phyloP scores from a whole-genome alignment of 2,797 vertebrate species.

The Catostomus latipinnis region DNA sequence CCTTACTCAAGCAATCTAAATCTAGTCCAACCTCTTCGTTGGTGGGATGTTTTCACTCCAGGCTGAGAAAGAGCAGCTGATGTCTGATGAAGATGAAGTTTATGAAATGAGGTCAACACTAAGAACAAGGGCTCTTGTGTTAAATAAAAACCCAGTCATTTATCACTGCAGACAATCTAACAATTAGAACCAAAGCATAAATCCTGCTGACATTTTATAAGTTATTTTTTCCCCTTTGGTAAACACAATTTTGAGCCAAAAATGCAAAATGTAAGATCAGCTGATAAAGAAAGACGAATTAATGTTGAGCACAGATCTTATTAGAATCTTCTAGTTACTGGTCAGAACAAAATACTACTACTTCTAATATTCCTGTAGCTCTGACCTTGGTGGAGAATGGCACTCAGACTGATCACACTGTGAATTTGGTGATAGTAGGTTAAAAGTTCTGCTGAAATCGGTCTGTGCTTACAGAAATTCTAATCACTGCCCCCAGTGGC shows the following conservation, averaged over 20 bases:
- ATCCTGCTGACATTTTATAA: not conserved
- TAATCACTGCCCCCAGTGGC: too few relatives aligned
- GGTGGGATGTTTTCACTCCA: constrained; percentile 51
- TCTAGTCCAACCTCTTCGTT: constrained; percentile 31
- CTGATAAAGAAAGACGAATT: not conserved
- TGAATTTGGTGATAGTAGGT: too few relatives aligned
- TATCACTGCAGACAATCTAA: constrained; percentile 38
- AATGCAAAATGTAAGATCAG: not conserved
- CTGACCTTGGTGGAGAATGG: too few relatives aligned
- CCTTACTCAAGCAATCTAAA: constrained; percentile 25
- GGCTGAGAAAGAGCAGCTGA: constrained; percentile 58
- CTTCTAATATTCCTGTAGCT: not conserved
- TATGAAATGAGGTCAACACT: constrained; percentile 44
- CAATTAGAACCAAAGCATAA: not conserved
- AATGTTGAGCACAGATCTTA: not conserved
- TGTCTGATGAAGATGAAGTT: constrained; percentile 40
- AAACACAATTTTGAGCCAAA: not conserved
- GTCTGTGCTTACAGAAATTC: too few relatives aligned
- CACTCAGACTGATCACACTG: too few relatives aligned
- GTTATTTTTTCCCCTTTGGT: not conserved
- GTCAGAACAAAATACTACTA: not conserved
- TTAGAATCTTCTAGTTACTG: not conserved
- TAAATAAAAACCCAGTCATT: constrained; percentile 33
- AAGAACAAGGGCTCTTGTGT: constrained; percentile 55
- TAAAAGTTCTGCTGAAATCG: too few relatives aligned